phyloP scores from a whole-genome alignment of 2,797 vertebrate species.

The Borostomias antarcticus region DNA sequence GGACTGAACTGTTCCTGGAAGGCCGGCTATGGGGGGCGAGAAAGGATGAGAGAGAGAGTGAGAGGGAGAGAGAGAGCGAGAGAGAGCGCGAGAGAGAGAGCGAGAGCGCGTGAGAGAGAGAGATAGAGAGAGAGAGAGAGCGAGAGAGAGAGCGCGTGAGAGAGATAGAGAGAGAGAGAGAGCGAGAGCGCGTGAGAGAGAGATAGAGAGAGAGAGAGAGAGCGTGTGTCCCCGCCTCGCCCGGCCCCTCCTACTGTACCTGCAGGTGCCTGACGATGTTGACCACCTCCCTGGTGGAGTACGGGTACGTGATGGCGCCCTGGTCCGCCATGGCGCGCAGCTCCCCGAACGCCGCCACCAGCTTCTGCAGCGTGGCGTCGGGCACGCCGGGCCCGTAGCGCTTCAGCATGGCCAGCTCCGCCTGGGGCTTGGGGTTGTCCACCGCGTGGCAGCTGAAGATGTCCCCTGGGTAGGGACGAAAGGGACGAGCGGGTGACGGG shows the following conservation, averaged over 20 bases:
- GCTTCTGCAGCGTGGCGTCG: constrained; percentile 82
- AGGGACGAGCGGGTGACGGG: neutral
- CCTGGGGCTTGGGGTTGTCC: constrained; percentile 92
- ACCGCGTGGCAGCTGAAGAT: constrained; percentile 98
- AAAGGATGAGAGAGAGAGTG: too few species aligned
- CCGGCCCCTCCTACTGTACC: too few species aligned
- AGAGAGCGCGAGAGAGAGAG: neutral
- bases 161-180: neutral
- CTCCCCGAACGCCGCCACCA: constrained; percentile 94
- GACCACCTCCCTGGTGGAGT: constrained; percentile 97
- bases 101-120: neutral
- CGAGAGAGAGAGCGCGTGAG: neutral
- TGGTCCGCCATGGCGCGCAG: constrained; percentile 93
- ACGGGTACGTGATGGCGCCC: constrained; percentile 94
- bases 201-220: neutral
- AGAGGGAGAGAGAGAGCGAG: too few species aligned
- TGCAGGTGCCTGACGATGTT: constrained; percentile 97
- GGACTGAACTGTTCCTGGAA: too few species aligned
- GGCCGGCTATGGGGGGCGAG: too few species aligned
- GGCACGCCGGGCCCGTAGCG: constrained; percentile 91
- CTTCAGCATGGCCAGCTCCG: constrained; percentile 92
- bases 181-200: neutral
- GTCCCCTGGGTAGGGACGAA: constrained; percentile 81
- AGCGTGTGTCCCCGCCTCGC: constrained; percentile 30
- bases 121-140: neutral